These are phyloP conservation scores for Hydractinia echinata DNA, from an alignment of 30 jellyfish, hydroid and myxozoan genomes.

Conservation along the genomic window DNA sequence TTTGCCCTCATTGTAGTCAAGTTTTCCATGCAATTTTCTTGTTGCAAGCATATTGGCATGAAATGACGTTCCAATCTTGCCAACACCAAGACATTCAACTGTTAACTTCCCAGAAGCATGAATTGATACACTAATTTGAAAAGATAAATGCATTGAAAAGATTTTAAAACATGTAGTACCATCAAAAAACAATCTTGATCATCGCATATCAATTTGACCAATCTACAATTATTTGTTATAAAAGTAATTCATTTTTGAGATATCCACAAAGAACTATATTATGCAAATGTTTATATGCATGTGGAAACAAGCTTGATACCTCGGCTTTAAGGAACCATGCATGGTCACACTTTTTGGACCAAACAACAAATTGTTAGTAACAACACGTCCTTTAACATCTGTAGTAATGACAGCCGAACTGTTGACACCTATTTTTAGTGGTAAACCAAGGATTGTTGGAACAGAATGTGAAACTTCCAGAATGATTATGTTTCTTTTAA, in stretches of 20 bases:
- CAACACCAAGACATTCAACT: conserved; percentile 61
- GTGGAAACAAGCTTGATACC: conserved; percentile 24
- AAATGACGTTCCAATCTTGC: conserved; percentile 66
- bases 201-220: neutral
- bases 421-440: conserved; percentile 69
- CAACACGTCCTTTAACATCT: conserved; percentile 59
- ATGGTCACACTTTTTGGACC: conserved; percentile 68
- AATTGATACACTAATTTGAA: conserved; percentile 52
- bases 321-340: conserved; percentile 63
- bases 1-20: conserved; percentile 71
- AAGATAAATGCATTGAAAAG: neutral
- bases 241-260: too few species aligned
- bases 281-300: too few species aligned
- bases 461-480: conserved; percentile 70
- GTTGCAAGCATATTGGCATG: conserved; percentile 59
- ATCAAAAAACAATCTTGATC: neutral
- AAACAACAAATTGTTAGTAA: conserved; percentile 49
- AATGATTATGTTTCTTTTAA: conserved; percentile 52
- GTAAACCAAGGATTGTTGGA: conserved; percentile 84
- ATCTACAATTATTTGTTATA: too few species aligned
- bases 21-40: conserved; percentile 50
- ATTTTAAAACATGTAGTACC: neutral
- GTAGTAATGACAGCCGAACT: conserved; percentile 75
- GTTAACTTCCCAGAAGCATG: conserved; percentile 76
- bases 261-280: too few species aligned